A percentile compares a stretch with the other conserved stretches of the same genome.
phyloP scores from a whole-genome alignment of 53 echinoderm and acorn worm genomes.

The Paracentrotus lividus region DNA sequence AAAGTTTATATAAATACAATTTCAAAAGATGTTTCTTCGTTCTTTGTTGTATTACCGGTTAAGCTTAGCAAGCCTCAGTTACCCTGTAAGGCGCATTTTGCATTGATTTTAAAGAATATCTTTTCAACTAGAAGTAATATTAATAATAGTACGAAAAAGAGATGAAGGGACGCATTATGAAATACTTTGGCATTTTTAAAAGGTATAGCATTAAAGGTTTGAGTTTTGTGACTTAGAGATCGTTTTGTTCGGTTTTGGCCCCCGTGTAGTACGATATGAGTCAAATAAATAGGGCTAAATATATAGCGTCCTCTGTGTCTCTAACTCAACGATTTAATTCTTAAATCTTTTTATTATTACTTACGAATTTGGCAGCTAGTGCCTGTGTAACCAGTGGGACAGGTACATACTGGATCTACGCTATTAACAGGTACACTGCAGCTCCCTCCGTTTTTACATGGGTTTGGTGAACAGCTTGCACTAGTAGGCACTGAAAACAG shows the following conservation, averaged over 20 bases:
- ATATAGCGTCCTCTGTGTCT: background rate
- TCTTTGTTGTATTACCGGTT: too few relatives aligned
- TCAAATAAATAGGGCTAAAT: background rate
- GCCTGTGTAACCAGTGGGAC: constrained; percentile 11
- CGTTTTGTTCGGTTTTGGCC: too few relatives aligned
- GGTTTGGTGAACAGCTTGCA: constrained; percentile 28
- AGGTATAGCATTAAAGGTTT: too few relatives aligned
- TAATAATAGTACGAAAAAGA: too few relatives aligned
- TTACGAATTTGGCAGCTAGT: constrained; percentile 25
- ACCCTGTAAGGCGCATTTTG: too few relatives aligned
- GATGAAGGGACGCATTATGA: background rate
- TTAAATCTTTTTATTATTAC: background rate
- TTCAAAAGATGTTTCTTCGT: too few relatives aligned
- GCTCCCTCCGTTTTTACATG: constrained; percentile 79
- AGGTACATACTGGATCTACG: constrained; percentile 35
- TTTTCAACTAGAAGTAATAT: too few relatives aligned
- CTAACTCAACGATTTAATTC: background rate
- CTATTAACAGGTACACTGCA: constrained; percentile 38
- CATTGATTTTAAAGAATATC: too few relatives aligned
- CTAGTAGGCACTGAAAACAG: background rate
- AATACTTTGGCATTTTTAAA: background rate
- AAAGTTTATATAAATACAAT: background rate
- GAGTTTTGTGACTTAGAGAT: too few relatives aligned
- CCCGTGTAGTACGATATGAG: background rate
- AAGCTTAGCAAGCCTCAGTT: too few relatives aligned